These are phyloP conservation scores for Esox lucius DNA, from an alignment of 2,797 vertebrate genomes.

Conservation along the genomic window DNA sequence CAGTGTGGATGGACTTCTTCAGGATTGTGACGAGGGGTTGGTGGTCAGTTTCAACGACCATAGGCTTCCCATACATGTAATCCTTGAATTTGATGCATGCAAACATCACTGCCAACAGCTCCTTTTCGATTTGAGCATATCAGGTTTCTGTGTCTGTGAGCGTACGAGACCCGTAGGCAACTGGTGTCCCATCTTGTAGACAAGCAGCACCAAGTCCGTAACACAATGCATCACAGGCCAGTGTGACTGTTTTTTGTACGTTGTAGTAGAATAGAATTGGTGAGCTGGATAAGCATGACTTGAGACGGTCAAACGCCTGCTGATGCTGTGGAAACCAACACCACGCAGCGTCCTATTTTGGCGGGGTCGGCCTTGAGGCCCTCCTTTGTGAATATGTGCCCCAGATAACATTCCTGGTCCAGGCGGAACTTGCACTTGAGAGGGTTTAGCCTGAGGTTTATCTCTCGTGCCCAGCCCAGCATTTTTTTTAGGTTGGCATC, in stretches of 20 bases:
- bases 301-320: neutral
- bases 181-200: neutral
- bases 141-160: constrained; percentile 23
- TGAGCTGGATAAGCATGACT: neutral
- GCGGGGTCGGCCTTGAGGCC: too few species aligned
- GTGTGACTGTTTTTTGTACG: neutral
- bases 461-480: too few species aligned
- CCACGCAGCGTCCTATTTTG: neutral
- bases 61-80: constrained; percentile 28
- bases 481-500: constrained; percentile 20
- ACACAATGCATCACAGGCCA: neutral
- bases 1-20: constrained; percentile 25
- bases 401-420: too few species aligned
- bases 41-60: constrained; percentile 18
- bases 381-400: constrained; percentile 16
- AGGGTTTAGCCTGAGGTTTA: constrained; percentile 37
- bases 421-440: constrained; percentile 33
- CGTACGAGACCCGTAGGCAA: neutral
- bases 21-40: neutral
- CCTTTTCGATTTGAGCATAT: constrained; percentile 4
- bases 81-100: constrained; percentile 27
- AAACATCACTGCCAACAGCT: constrained; percentile 27
- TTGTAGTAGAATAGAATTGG: constrained; percentile 5
- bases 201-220: constrained; percentile 3
- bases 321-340: neutral